Evolutionary conservation across 2,888 invertebrate genomes (phyloP).

Genomic region (Synergus gifuensis): DNA sequence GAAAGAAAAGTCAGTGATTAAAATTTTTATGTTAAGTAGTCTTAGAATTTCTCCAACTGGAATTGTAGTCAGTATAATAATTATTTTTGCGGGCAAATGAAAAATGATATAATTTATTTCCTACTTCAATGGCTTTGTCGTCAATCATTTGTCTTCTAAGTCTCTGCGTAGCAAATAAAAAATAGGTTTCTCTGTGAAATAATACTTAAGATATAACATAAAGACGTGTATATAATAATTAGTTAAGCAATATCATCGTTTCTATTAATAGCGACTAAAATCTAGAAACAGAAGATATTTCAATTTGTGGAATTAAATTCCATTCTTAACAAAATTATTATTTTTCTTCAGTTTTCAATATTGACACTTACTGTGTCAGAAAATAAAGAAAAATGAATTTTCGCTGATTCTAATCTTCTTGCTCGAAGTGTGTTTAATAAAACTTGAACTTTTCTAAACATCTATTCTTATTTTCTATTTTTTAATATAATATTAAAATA

Average conservation of each 20-base stretch:
- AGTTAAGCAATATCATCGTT: conserved; percentile 1
- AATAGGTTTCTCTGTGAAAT: neutral
- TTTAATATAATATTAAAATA: neutral
- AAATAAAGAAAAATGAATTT: conserved; percentile 1
- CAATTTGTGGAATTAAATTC: neutral
- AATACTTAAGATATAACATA: neutral
- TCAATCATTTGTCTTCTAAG: neutral
- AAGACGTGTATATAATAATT: neutral
- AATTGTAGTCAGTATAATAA: neutral
- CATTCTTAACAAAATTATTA: neutral
- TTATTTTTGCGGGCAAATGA: neutral
- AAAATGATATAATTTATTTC: conserved; percentile 3
- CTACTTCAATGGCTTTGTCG: neutral
- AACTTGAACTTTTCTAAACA: conserved; percentile 30
- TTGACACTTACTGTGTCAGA: neutral
- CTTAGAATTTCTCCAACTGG: neutral
- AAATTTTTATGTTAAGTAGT: neutral
- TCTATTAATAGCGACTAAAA: conserved; percentile 1
- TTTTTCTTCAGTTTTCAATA: neutral
- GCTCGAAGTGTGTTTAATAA: conserved; percentile 33
- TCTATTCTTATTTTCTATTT: neutral
- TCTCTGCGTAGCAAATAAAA: neutral
- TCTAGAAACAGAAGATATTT: neutral
- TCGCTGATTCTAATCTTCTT: neutral
- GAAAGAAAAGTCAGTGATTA: no score